Evolutionary conservation across 2,888 invertebrate genomes (phyloP), one percentile per base, ranked within the genome.

Genomic region (Aspidapion aeneum): DNA sequence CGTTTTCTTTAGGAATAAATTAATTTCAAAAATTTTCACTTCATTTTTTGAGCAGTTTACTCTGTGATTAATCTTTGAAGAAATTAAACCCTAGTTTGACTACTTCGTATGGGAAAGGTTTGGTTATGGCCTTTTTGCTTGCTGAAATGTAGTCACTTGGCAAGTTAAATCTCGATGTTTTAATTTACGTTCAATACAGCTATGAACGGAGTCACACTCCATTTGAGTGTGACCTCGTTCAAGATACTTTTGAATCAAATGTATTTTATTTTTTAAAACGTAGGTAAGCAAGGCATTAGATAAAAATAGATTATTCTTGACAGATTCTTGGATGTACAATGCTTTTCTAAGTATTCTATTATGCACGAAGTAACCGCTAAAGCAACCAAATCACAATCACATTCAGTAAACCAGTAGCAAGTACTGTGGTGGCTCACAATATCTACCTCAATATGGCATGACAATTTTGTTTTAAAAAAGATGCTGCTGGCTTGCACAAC

Each of bases 131-230:
- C 16, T 63, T 55, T 57, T 60, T n/a, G 21, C 59, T 58, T 21
- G 58, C 61, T 52, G 58, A 35, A 58, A 67, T 59, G 48, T 65
- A 65, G 51, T 65, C 64, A 48, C 61, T 55, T 58, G 62, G 64
- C 51, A 66, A 58, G n/a, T 67, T 60, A 1, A 67, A 49, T 67
- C 65, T 56, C 57, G 57, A 55, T 62, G 63, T 57, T 67, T 63
- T n/a, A 63, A 19, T 48, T 63, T 58, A 52, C 58, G 22, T 59
- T 59, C 59, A 18, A 59, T 55, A 20, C 55, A 21, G 35, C 65
- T 65, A 49, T 66, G 65, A 9, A 65, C 63, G 17, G 51, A 49
- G 21, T 63, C 35, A 35, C 35, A 35, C 35, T 35, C 35, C 35
- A 35, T 35, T 35, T 35, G 35, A 35, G 12, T 35, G 55, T 67